phyloP scores from a whole-genome alignment of 1,140 invertebrate species.

The Mamestra configurata region DNA sequence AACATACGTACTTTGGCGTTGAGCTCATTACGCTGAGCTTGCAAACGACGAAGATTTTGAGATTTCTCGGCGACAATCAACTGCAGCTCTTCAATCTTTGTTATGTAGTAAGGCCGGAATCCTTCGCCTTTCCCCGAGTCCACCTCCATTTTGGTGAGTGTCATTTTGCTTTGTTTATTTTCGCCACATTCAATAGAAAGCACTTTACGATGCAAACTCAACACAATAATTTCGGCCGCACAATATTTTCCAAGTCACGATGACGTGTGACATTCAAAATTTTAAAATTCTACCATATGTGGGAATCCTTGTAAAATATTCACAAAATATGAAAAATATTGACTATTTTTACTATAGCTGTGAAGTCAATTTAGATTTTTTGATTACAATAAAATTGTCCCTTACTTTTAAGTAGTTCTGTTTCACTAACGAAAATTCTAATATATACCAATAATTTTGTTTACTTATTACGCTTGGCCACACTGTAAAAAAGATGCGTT shows the following conservation, averaged over 20 bases:
- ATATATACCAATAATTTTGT: too few species aligned
- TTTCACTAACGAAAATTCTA: too few species aligned
- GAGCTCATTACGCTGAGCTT: slow-evolving; percentile 99
- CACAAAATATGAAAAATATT: too few species aligned
- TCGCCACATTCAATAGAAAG: slow-evolving; percentile 47
- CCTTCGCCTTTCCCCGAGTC: slow-evolving; percentile 95
- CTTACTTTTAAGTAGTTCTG: too few species aligned
- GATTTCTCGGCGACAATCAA: slow-evolving; percentile 98
- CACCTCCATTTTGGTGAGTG: slow-evolving; percentile 94
- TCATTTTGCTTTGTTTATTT: slow-evolving; percentile 68
- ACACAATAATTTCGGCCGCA: slow-evolving; percentile 36
- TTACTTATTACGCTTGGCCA: too few species aligned
- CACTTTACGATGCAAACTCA: slow-evolving; percentile 13
- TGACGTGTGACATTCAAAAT: slow-evolving; percentile 43
- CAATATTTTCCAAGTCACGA: slow-evolving; percentile 58
- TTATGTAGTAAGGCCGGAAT: slow-evolving; percentile 97
- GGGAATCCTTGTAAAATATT: neutral
- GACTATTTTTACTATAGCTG: too few species aligned
- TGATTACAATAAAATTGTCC: too few species aligned
- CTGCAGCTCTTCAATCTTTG: slow-evolving; percentile 99
- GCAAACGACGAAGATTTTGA: slow-evolving; percentile 98
- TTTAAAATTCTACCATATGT: slow-evolving; percentile 33
- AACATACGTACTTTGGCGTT: slow-evolving; percentile 99
- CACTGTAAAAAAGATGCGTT: too few species aligned
- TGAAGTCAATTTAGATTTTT: too few species aligned